These are phyloP conservation scores for Xylocampa areola DNA, from an alignment of 2,888 invertebrate genomes.

Conservation along the genomic window DNA sequence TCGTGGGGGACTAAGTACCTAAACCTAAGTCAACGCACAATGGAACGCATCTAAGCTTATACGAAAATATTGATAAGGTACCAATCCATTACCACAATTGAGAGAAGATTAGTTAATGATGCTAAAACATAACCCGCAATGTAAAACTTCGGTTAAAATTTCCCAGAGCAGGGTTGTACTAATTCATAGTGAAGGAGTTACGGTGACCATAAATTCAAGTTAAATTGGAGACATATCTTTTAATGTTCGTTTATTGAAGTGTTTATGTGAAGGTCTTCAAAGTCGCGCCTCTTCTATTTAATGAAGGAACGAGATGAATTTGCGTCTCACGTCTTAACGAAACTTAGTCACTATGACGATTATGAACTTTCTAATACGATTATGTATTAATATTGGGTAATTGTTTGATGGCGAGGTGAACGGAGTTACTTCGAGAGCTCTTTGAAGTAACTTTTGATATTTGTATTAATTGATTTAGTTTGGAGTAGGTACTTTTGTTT, in stretches of 20 bases:
- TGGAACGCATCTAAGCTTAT: slow-evolving; percentile 32
- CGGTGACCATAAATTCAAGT: slow-evolving; percentile 84
- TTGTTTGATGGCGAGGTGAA: slow-evolving; percentile 46
- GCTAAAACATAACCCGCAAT: slow-evolving; percentile 21
- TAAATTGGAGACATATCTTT: slow-evolving; percentile 87
- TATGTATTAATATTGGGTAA: slow-evolving; percentile 38
- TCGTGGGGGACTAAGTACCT: slow-evolving; percentile 76
- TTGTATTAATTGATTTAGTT: slow-evolving; percentile 31
- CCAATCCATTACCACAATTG: slow-evolving; percentile 16
- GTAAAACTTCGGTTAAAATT: slow-evolving; percentile 24
- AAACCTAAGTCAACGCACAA: slow-evolving; percentile 64
- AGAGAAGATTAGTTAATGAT: background rate
- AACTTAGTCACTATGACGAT: slow-evolving; percentile 35
- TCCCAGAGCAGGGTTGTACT: slow-evolving; percentile 31
- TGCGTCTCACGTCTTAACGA: slow-evolving; percentile 59
- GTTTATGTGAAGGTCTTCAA: slow-evolving; percentile 78
- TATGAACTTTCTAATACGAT: slow-evolving; percentile 42
- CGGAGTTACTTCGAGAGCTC: slow-evolving; percentile 17
- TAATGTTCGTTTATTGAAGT: slow-evolving; percentile 86
- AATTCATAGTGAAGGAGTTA: slow-evolving; percentile 70
- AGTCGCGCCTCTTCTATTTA: slow-evolving; percentile 70
- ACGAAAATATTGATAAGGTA: slow-evolving; percentile 5
- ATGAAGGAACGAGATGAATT: slow-evolving; percentile 69
- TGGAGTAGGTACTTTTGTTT: slow-evolving; percentile 14
- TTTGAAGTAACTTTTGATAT: slow-evolving; percentile 31